Evolutionary conservation across 2,888 invertebrate genomes (phyloP).

Genomic region (Dasypogon diadema): DNA sequence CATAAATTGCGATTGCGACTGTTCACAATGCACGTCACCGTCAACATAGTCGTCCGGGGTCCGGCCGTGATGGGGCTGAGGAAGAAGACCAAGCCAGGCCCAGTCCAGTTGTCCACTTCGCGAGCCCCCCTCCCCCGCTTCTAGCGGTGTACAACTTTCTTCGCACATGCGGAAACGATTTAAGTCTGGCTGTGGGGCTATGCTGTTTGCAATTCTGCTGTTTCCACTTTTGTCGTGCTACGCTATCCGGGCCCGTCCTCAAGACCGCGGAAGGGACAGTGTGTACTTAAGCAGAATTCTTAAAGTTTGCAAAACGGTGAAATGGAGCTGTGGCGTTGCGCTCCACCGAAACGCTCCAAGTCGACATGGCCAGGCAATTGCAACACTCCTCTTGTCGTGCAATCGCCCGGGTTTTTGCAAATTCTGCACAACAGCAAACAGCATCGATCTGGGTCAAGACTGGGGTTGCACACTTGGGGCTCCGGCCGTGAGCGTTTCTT

Average conservation of each 20-base stretch:
- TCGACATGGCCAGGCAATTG: background rate
- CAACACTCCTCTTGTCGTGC: background rate
- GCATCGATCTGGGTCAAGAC: slow-evolving; percentile 30
- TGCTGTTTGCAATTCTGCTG: background rate
- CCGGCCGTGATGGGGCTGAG: background rate
- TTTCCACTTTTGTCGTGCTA: background rate
- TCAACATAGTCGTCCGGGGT: background rate
- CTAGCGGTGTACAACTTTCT: background rate
- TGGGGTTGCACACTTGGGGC: background rate
- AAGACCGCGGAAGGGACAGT: background rate
- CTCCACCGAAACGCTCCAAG: background rate
- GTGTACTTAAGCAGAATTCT: background rate
- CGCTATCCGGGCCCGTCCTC: background rate
- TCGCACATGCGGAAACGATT: background rate
- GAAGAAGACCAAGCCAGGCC: background rate
- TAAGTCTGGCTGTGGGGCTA: background rate
- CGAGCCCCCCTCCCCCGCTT: background rate
- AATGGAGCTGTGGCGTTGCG: background rate
- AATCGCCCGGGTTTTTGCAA: slow-evolving; percentile 2
- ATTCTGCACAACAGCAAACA: slow-evolving; percentile 12
- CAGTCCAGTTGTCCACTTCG: background rate
- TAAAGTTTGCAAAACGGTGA: background rate
- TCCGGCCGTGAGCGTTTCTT: too few species aligned
- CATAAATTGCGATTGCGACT: slow-evolving; percentile 28
- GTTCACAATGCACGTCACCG: slow-evolving; percentile 30